These are phyloP conservation scores for Triplophysa dalaica DNA, from an alignment of 2,113 vertebrate genomes.

Conservation along the genomic window DNA sequence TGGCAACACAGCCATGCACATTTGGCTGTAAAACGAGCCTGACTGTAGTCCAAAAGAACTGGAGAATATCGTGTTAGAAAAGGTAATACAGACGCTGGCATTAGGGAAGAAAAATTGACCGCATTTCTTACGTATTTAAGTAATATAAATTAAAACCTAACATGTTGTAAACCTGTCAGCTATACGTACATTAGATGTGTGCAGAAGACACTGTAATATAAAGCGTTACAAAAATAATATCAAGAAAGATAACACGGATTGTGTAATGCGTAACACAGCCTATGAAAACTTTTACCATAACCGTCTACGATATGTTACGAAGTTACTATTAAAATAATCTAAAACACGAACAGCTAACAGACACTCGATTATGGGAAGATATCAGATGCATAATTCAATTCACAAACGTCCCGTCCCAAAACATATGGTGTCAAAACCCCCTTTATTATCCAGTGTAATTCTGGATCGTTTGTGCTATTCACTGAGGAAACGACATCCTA, in stretches of 20 bases:
- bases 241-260: background rate
- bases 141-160: no score
- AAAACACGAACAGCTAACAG: no score
- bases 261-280: background rate
- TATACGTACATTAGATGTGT: background rate
- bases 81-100: background rate
- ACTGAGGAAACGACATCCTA: background rate
- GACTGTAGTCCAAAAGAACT: background rate
- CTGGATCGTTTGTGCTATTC: background rate
- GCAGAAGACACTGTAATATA: background rate
- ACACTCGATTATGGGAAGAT: no score
- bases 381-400: no score
- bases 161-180: no score
- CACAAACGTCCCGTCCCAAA: background rate
- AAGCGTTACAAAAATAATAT: background rate
- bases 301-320: no score
- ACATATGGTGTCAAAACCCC: background rate
- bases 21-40: slow-evolving; percentile 18
- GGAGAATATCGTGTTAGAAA: background rate
- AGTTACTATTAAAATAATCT: no score
- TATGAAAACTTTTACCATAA: no score
- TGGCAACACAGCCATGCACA: slow-evolving; percentile 11
- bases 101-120: background rate
- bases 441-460: background rate
- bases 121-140: no score